Percentiles rank a stretch among this genome's conserved stretches.
phyloP scores from a whole-genome alignment of 2,888 invertebrate species.

The Pegoplata infirma region DNA sequence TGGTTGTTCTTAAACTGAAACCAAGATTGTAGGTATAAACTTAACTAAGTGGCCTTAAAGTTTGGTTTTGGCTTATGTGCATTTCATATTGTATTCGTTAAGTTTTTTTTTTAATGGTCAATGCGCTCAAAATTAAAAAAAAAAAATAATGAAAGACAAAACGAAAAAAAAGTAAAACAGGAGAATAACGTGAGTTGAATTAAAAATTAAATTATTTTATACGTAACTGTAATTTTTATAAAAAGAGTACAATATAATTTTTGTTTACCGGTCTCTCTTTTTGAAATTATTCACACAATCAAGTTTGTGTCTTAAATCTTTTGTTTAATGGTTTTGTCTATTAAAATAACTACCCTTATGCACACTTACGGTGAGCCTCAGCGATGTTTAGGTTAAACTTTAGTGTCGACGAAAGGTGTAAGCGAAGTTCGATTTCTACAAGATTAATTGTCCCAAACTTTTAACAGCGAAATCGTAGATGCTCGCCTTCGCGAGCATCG shows the following conservation, averaged over 20 bases:
- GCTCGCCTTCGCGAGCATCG: too few species aligned
- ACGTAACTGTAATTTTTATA: constrained; percentile 46
- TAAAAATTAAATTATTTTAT: background rate
- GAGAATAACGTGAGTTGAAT: constrained; percentile 48
- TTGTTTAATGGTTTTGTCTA: too few species aligned
- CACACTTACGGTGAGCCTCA: too few species aligned
- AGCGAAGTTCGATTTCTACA: too few species aligned
- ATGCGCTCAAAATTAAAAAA: constrained; percentile 6
- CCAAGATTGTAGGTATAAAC: constrained; percentile 14
- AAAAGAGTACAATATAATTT: background rate
- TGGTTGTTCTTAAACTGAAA: constrained; percentile 53
- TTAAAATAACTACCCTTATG: too few species aligned
- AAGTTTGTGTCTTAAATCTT: constrained; percentile 48
- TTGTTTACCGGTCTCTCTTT: constrained; percentile 14
- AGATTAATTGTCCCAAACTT: too few species aligned
- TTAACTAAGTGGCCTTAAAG: constrained; percentile 15
- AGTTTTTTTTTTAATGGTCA: constrained; percentile 29
- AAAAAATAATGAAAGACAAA: background rate
- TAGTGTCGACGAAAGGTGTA: too few species aligned
- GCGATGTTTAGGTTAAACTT: too few species aligned
- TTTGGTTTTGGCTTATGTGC: constrained; percentile 24
- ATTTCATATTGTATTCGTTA: background rate
- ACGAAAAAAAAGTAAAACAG: too few species aligned
- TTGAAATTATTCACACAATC: background rate
- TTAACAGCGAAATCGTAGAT: too few species aligned